Evolutionary conservation across 2,888 invertebrate genomes (phyloP), one percentile per base, ranked within the genome.

Genomic region (Tuberolachnus salignus): DNA sequence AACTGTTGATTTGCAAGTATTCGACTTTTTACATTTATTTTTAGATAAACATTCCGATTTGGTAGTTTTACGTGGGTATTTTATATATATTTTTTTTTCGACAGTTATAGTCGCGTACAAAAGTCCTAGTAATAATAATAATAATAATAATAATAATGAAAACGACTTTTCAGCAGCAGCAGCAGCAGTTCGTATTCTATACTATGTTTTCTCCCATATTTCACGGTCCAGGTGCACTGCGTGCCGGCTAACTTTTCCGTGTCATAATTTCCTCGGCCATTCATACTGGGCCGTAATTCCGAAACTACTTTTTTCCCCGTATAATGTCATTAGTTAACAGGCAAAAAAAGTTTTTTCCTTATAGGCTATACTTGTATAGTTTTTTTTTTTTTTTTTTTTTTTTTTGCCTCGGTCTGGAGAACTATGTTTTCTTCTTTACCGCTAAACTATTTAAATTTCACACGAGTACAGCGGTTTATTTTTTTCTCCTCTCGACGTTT

Each of bases 231-330:
- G 75, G 67, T 78, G 75, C 34, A 6, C 67, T 69, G 49, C 49
- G 34, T 59, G 19, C 53, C 57, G 34, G 21, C 42, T n/a, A 59
- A 78, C 75, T 78, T 75, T 74, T 57, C 66, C 53, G 26, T 49
- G 67, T 67, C 55, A 78, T 78, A 78, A 78, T 78, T 78, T 78
- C 67, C 59, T 78, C 34, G 59, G 34, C 49, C 67, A 78, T 78
- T 67, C 75, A 69, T 59, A 59, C 49, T 21, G 3, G 34, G 34
- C 67, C 34, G 55, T 78, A 78, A 67, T 78, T 34, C 34, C n/a
- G 13, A 78, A 78, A 78, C 67, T 34, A 16, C 46, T 66, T 75
- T 34, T 66, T 26, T 26, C 14, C 16, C 14, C 21, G 59, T 67
- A 59, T 55, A 67, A 67, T 67, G 19, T 57, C 49, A 59, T 69